Conservation (phyloP, 2,888 invertebrate genomes). For the Oscheius sp. region DNA sequence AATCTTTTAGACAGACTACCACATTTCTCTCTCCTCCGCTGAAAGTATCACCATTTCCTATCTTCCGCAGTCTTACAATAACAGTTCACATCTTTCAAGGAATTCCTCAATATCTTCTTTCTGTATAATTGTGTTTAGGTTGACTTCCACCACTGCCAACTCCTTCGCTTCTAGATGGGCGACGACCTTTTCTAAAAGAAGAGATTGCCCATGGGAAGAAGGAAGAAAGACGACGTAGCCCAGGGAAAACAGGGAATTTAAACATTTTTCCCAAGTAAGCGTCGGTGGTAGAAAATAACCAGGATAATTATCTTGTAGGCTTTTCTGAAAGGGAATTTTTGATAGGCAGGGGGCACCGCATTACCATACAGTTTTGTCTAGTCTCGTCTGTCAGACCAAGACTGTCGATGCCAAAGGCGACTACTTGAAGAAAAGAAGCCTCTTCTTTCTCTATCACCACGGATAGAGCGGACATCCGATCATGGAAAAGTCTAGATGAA, state of each 20-base stretch:
- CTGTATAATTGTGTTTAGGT: conserved; percentile 7
- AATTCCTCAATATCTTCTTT: conserved; percentile 9
- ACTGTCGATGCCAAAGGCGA: neutral
- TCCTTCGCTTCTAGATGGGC: neutral
- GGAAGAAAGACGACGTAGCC: neutral
- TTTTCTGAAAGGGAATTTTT: conserved; percentile 6
- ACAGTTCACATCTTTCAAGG: conserved; percentile 7
- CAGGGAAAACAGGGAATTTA: neutral
- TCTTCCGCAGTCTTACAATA: conserved; percentile 23
- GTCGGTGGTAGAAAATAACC: neutral
- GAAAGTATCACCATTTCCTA: neutral
- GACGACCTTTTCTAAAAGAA: conserved; percentile 1
- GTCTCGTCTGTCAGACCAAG: neutral
- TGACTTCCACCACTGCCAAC: neutral
- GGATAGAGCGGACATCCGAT: neutral
- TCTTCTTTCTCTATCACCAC: neutral
- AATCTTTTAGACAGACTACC: conserved; percentile 5
- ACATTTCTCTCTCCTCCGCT: conserved; percentile 30
- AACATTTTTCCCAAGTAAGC: neutral
- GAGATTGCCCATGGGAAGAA: conserved; percentile 11
- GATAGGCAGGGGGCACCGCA: neutral
- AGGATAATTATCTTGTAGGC: neutral
- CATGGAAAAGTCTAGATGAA: neutral
- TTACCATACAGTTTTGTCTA: neutral
- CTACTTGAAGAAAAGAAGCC: neutral